Evolutionary conservation across 2,888 invertebrate species (phyloP), one percentile per base, ranked within the genome.

Genomic region (Dolichopus griseipennis): DNA sequence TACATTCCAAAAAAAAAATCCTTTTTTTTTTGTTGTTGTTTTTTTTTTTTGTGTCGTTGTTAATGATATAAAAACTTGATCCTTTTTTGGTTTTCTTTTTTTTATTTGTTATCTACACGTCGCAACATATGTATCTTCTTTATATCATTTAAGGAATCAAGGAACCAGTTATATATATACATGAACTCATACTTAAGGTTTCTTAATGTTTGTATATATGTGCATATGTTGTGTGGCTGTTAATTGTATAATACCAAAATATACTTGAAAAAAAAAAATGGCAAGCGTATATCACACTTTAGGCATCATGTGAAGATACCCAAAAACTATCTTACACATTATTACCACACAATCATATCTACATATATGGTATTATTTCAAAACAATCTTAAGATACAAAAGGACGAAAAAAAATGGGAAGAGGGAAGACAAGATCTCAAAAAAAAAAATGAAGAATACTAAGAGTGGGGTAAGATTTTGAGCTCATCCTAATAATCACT

Each of bases 21-120:
- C 52, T 52, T 52, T 52, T 52, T 41, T 41, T 52, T 12, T 52
- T 52, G 15, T 1, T 52, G 2, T 52, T 37, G 37, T 12, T 10
- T 37, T 52, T 52, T 18, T 52, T 52, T 52, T 12, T 52, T 52
- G 3, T 37, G 3, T 37, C 8, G 5, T 37, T 37, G 37, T 52
- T 52, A 18, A 52, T 52, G 18, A 52, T 52, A 18, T 52, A 52
- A 52, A 52, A 52, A 52, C 15, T 52, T 52, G 52, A 52, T 52
- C 52, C 52, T 52, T 52, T 41, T 41, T 41, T 9, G n/a, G n/a
- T n/a, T n/a, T n/a, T n/a, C n/a, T n/a, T n/a, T n/a, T n/a, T n/a
- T n/a, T n/a, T n/a, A n/a, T 52, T 52, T 52, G 52, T 52, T 52
- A 52, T 52, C 52, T 18, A 52, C 52, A 52, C 52, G 52, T 52